Percentiles rank a stretch among this genome's conserved stretches.
Evolutionary conservation across 1,140 invertebrate species (phyloP).

Genomic region (Saccostrea glomerata): DNA sequence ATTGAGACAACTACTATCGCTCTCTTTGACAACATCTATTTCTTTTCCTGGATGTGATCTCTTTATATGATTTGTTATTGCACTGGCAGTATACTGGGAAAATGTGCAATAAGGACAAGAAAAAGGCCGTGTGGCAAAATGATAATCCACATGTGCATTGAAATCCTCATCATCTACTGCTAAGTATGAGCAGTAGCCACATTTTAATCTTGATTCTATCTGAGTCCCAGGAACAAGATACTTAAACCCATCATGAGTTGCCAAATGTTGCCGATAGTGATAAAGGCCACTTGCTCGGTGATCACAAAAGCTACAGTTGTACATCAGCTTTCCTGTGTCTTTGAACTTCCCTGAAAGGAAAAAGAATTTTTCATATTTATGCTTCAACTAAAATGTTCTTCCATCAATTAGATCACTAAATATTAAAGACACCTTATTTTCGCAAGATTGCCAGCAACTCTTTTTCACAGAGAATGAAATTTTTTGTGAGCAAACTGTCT

Average conservation of each 20-base stretch:
- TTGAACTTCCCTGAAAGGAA: background rate
- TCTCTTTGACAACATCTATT: conserved; percentile 49
- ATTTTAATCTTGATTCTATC: conserved; percentile 55
- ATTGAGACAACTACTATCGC: conserved; percentile 48
- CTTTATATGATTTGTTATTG: conserved; percentile 47
- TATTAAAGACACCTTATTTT: too few relatives aligned
- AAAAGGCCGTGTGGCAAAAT: conserved; percentile 52
- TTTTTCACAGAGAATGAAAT: too few relatives aligned
- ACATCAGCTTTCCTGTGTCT: conserved; percentile 34
- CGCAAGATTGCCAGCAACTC: too few relatives aligned
- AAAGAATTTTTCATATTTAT: background rate
- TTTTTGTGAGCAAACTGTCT: too few relatives aligned
- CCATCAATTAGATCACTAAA: too few relatives aligned
- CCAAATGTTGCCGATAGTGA: conserved; percentile 52
- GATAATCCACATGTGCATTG: conserved; percentile 50
- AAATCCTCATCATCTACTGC: conserved; percentile 50
- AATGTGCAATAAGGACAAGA: conserved; percentile 55
- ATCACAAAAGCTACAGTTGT: conserved; percentile 44
- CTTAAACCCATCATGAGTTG: conserved; percentile 50
- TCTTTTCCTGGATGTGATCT: conserved; percentile 46
- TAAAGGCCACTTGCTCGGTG: conserved; percentile 47
- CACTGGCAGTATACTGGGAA: conserved; percentile 46
- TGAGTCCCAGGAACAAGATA: conserved; percentile 43
- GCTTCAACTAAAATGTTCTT: too few relatives aligned
- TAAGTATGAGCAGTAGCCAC: conserved; percentile 55